These are phyloP conservation scores for Sprattus sprattus DNA, from an alignment of 2,113 vertebrate species.

Conservation along the genomic window DNA sequence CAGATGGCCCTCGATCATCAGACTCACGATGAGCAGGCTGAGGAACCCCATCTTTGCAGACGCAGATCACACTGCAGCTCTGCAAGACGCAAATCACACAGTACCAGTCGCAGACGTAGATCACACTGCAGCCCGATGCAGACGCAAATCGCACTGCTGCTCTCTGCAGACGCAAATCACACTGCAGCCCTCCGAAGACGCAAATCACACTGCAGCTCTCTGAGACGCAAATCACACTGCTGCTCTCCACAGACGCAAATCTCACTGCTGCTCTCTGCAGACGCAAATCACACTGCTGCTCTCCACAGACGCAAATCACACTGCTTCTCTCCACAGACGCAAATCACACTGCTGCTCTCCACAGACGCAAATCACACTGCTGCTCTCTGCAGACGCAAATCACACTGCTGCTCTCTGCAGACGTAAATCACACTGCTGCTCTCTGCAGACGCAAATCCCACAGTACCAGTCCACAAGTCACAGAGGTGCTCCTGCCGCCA, in stretches of 20 bases:
- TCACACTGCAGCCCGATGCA: neutral
- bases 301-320: slow-evolving; percentile 26
- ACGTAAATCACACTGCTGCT: neutral
- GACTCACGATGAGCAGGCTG: slow-evolving; percentile 54
- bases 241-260: slow-evolving; percentile 16
- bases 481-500: neutral
- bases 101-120: neutral
- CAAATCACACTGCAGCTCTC: neutral
- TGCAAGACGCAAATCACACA: neutral
- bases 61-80: slow-evolving; percentile 38
- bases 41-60: slow-evolving; percentile 58
- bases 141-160: neutral
- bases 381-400: neutral
- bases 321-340: slow-evolving; percentile 27
- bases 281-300: neutral
- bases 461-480: neutral
- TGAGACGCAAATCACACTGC: neutral
- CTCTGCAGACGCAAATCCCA: neutral
- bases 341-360: neutral
- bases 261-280: slow-evolving; percentile 32
- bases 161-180: neutral
- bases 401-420: neutral
- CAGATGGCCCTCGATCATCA: slow-evolving; percentile 51
- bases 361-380: neutral
- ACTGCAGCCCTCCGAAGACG: too few species aligned